Base-by-base conservation (phyloP, 2,888 invertebrate genomes). In the Protophormia terraenovae region DNA sequence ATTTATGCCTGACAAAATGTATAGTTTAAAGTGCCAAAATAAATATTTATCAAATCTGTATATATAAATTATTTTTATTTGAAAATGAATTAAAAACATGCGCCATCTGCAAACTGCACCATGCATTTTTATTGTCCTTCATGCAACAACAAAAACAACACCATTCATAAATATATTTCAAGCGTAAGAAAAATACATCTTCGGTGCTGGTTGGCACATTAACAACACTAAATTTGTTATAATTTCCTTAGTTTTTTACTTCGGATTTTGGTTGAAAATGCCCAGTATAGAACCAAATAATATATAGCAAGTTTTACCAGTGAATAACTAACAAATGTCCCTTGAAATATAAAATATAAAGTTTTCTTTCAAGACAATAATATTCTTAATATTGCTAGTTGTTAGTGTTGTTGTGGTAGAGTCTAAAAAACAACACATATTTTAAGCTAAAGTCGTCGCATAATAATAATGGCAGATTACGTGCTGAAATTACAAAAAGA, bases 401-500 rank as follows among this genome's bases (percentile, higher is more conserved):
- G 35, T 38, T 38, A 3, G n/a, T 62, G 47, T 35, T 41, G 47
- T 2, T 62, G 78, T 50, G 8, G 14, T 73, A 50, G 27, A 82
- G 64, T 60, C 78, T 75, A 78, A 78, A n/a, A 82, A 75, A 82
- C 75, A 82, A 85, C 82, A 85, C 69, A 78, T n/a, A n/a, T 85
- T 82, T 79, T 55, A 85, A 85, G 69, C 78, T 75, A 58, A 75
- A 85, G 85, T 82, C 76, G 78, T 79, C 75, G 85, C 82, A 85
- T 82, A 86, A 86, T 81, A 86, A 86, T 89, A 89, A 88, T 89
- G 89, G 89, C 86, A 89, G 89, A 90, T 90, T 90, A 90, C 90
- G 90, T 90, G 90, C 89, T 88, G 87, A 90, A 90, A 90, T 90
- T 90, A 90, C 90, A 89, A 89, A 90, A 90, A 90, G n/a, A n/a